phyloP scores from a whole-genome alignment of 2,888 invertebrate species.

The Alloscopus bannaensis region DNA sequence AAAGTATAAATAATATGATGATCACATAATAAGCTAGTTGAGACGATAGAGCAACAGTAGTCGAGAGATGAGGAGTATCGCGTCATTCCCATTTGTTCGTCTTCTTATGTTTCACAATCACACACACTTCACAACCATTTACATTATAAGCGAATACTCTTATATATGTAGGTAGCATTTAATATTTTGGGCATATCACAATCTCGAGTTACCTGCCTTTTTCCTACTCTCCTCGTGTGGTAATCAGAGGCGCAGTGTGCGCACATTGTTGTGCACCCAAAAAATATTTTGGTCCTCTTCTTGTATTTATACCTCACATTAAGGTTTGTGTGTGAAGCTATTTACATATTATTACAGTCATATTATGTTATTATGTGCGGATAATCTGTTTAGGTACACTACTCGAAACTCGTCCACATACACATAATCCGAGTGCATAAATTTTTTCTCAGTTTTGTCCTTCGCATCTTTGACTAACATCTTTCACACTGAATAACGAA shows the following conservation, averaged over 20 bases:
- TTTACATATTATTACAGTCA: conserved; percentile 58
- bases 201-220: conserved; percentile 44
- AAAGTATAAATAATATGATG: conserved; percentile 54
- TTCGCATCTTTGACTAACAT: too few relatives aligned
- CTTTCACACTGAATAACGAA: too few relatives aligned
- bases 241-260: too few relatives aligned
- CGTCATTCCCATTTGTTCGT: conserved; percentile 18
- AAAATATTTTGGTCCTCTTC: conserved; percentile 40
- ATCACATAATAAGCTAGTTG: conserved; percentile 26
- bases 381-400: conserved; percentile 51
- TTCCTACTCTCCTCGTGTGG: conserved; percentile 1
- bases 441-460: conserved; percentile 33
- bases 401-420: too few relatives aligned
- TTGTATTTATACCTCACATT: conserved; percentile 46
- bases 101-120: too few relatives aligned
- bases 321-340: conserved; percentile 33
- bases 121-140: too few relatives aligned
- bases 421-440: too few relatives aligned
- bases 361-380: conserved; percentile 59
- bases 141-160: too few relatives aligned
- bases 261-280: conserved; percentile 31
- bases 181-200: too few relatives aligned
- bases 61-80: conserved; percentile 7
- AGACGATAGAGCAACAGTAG: conserved; percentile 7
- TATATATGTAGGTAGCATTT: too few relatives aligned